Percentiles rank a stretch among this genome's conserved stretches.
These are phyloP conservation scores for Hyppa rectilinea DNA, from an alignment of 2,888 invertebrate species.

Conservation along the genomic window DNA sequence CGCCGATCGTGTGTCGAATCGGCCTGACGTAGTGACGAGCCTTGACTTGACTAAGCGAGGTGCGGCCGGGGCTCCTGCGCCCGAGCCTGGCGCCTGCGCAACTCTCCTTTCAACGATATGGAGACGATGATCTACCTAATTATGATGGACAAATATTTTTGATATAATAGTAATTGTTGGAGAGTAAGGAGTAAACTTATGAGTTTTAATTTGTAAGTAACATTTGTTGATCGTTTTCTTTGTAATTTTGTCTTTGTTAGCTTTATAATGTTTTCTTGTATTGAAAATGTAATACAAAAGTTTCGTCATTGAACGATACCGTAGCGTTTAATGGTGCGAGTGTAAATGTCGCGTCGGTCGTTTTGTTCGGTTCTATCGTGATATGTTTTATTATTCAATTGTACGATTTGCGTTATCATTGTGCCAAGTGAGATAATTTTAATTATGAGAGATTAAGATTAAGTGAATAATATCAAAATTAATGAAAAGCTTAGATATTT, in stretches of 20 bases:
- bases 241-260: conserved; percentile 90
- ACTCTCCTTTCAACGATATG: conserved; percentile 63
- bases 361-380: conserved; percentile 79
- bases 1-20: conserved; percentile 74
- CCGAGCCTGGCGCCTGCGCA: conserved; percentile 34
- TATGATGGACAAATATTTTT: conserved; percentile 82
- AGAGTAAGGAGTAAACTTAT: conserved; percentile 85
- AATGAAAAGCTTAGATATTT: conserved; percentile 87
- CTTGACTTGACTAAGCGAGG: conserved; percentile 70
- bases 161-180: conserved; percentile 88
- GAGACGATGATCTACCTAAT: conserved; percentile 72
- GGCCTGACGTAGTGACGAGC: conserved; percentile 70
- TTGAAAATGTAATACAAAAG: conserved; percentile 78
- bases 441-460: conserved; percentile 89
- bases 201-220: conserved; percentile 89
- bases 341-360: conserved; percentile 72
- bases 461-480: conserved; percentile 90
- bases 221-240: conserved; percentile 90
- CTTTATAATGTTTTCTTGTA: conserved; percentile 88
- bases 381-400: conserved; percentile 84
- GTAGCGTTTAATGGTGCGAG: conserved; percentile 80
- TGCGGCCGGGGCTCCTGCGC: conserved; percentile 40
- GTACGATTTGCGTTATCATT: conserved; percentile 88
- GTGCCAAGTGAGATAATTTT: conserved; percentile 90
- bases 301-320: conserved; percentile 79